Base-by-base conservation (phyloP, 2,797 vertebrate species). In the Gymnothorax javanicus region DNA sequence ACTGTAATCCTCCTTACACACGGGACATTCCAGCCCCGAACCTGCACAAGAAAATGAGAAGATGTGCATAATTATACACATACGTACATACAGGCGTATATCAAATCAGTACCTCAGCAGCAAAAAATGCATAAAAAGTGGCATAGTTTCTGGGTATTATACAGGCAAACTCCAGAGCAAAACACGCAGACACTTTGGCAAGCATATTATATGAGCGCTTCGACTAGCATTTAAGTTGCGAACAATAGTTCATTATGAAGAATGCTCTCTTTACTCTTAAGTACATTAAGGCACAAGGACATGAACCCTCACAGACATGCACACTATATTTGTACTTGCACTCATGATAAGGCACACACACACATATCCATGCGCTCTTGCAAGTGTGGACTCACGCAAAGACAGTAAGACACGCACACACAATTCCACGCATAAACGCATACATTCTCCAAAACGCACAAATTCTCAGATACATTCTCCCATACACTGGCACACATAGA, bases 1-100 rank as follows among this genome's bases (percentile, higher is more conserved):
- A 1, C 95, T 96, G 85, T 99, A 99, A 91, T 99, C 98, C 71
- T 99, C 98, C 96, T 99, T 99, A 94, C 98, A 99, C 87, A 99
- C 98, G 0, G 98, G 97, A 91, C 98, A 99, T 94, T 99, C 98
- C 87, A 99, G 94, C 89, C 97, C 97, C 0, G 97, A 97, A 94
- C 97, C 98, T 99, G 95, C 43, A 89, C 23, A 64, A 73, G 23
- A 73, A 13, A 50, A 56, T 13, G 20, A n/a, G 12, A 54, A 82
- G 50, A 77, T 9, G 17, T 3, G 15, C n/a, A 57, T 54, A 33
- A 59, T 7, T 1, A n/a, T 0, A 1, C 33, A 64, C 59, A 59
- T 6, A 81, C 25, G 20, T 58, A 59, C 85, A 7, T 54, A 86
- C n/a, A 12, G 3, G 60, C 59, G 13, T 0, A 79, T n/a, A n/a